Percentiles rank a stretch among this genome's conserved stretches.
Conservation (phyloP, 2,888 invertebrate species). For the Hyposoter didymator region DNA sequence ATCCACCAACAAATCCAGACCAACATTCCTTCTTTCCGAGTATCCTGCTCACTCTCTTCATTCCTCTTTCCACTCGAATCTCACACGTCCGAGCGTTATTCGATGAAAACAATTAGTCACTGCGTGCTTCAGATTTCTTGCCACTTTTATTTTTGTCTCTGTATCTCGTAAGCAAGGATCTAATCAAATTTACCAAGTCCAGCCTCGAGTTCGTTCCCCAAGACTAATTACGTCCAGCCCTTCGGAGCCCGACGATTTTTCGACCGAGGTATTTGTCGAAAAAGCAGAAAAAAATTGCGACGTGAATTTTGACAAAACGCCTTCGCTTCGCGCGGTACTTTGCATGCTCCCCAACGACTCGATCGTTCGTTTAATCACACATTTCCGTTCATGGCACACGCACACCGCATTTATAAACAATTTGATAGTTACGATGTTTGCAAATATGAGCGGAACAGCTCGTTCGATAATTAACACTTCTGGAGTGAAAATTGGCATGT, state of each 20-base stretch:
- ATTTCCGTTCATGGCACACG: background rate
- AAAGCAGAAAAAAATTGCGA: background rate
- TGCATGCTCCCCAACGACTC: background rate
- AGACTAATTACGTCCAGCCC: background rate
- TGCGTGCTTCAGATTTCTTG: background rate
- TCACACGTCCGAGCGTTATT: background rate
- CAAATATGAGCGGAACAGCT: background rate
- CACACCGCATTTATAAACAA: conserved; percentile 38
- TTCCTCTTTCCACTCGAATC: background rate
- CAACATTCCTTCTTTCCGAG: conserved; percentile 30
- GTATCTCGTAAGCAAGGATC: background rate
- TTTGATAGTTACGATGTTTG: conserved; percentile 8
- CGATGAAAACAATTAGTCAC: background rate
- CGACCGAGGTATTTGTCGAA: background rate
- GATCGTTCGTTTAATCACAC: background rate
- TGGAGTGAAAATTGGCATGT: conserved; percentile 47
- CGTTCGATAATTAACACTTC: conserved; percentile 13
- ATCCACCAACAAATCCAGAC: conserved; percentile 55
- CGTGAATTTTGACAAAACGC: background rate
- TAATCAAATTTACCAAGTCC: background rate
- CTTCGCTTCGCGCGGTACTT: background rate
- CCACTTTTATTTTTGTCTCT: background rate
- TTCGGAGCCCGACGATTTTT: background rate
- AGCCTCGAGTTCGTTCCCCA: background rate
- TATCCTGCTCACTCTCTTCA: background rate